Percentiles rank a stretch among this genome's conserved stretches.
Evolutionary conservation across 2,113 vertebrate genomes (phyloP).

Genomic region (Plectropomus leopardus): DNA sequence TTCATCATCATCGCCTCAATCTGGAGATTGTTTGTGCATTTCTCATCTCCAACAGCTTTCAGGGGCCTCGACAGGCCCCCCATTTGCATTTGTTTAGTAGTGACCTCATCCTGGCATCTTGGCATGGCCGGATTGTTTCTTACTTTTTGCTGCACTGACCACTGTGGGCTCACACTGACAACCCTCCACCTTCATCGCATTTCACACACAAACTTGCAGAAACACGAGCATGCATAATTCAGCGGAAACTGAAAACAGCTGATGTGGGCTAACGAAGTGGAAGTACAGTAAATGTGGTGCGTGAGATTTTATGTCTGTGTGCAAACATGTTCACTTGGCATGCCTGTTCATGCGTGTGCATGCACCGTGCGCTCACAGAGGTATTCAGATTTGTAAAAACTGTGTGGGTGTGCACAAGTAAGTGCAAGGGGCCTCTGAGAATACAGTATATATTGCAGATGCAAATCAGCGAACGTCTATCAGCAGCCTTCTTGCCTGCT

Average conservation of each 20-base stretch:
- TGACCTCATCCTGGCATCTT: slow-evolving; percentile 52
- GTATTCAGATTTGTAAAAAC: slow-evolving; percentile 35
- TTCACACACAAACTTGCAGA: slow-evolving; percentile 55
- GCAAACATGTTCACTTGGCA: background rate
- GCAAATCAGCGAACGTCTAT: slow-evolving; percentile 56
- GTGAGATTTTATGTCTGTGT: slow-evolving; percentile 24
- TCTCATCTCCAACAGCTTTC: slow-evolving; percentile 48
- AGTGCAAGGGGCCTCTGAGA: slow-evolving; percentile 40
- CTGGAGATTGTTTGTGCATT: slow-evolving; percentile 46
- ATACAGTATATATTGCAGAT: slow-evolving; percentile 53
- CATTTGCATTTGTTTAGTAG: slow-evolving; percentile 58
- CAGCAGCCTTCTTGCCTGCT: slow-evolving; percentile 27
- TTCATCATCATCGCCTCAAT: slow-evolving; percentile 57
- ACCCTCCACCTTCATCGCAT: slow-evolving; percentile 9
- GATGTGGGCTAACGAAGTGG: slow-evolving; percentile 66
- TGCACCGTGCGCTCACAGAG: background rate
- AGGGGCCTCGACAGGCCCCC: slow-evolving; percentile 9
- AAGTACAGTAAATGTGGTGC: slow-evolving; percentile 33
- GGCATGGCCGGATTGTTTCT: slow-evolving; percentile 19
- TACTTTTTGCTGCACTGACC: slow-evolving; percentile 45
- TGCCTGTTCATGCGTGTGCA: slow-evolving; percentile 30
- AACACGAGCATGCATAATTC: slow-evolving; percentile 74
- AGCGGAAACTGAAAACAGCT: slow-evolving; percentile 70
- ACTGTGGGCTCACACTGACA: slow-evolving; percentile 16
- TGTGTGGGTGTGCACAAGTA: slow-evolving; percentile 45